phyloP scores from a whole-genome alignment of 2,888 invertebrate genomes.

The Leptura quadrifasciata region DNA sequence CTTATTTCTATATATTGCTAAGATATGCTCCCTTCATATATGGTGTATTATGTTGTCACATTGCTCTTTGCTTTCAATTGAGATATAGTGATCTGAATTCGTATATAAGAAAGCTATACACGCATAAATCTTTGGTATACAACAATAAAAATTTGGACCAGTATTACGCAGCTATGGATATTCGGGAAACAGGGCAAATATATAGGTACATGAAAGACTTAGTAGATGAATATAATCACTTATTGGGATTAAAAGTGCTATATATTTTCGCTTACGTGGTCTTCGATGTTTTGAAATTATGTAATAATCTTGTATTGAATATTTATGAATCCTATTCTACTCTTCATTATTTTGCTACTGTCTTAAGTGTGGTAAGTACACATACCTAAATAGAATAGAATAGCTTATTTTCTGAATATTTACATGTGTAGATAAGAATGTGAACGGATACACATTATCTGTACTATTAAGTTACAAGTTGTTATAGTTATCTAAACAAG shows the following conservation, averaged over 20 bases:
- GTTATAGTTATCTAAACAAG: no score
- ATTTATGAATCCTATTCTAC: neutral
- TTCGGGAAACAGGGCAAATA: slow-evolving; percentile 5
- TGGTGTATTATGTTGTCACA: neutral
- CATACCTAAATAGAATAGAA: no score
- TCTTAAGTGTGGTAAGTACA: no score
- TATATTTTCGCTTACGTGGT: neutral
- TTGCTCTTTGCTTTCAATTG: slow-evolving; percentile 3
- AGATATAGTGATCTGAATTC: neutral
- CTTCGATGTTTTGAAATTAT: neutral
- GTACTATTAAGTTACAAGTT: no score
- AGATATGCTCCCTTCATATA: no score
- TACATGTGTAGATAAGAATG: no score
- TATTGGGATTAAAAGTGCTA: neutral
- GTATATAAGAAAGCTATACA: neutral
- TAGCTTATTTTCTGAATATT: no score
- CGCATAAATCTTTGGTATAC: no score
- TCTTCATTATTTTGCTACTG: neutral
- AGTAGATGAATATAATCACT: neutral
- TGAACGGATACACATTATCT: no score
- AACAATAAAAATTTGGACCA: neutral
- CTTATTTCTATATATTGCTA: neutral
- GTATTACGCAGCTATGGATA: neutral
- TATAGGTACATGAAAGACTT: neutral
- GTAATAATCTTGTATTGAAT: neutral